Percentiles rank a stretch among this genome's conserved stretches.
phyloP scores from a whole-genome alignment of 2,797 vertebrate genomes.

The Cossypha caffra region DNA sequence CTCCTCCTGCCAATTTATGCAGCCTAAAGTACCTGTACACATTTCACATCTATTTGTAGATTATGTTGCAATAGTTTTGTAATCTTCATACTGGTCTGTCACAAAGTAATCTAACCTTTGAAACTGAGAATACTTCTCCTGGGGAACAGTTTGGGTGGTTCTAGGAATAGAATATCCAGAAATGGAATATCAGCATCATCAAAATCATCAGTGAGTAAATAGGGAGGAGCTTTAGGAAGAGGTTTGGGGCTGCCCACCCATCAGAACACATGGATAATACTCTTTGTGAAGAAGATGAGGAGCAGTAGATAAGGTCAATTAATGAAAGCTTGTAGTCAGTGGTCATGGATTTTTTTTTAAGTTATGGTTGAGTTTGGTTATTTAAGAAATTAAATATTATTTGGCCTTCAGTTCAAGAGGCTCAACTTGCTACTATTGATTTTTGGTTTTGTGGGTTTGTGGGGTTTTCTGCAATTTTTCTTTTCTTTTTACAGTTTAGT shows the following conservation, averaged over 20 bases:
- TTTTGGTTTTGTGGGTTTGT: neutral
- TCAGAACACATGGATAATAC: neutral
- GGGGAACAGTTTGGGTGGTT: neutral
- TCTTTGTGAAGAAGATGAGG: neutral
- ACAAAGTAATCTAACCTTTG: neutral
- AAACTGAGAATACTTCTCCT: neutral
- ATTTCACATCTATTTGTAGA: neutral
- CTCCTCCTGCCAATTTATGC: neutral
- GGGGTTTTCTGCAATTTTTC: neutral
- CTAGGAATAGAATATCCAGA: neutral
- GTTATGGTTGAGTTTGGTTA: neutral
- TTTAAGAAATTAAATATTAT: neutral
- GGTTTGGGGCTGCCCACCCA: neutral
- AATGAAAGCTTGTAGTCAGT: neutral
- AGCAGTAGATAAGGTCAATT: neutral
- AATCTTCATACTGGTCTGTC: neutral
- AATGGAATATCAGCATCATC: neutral
- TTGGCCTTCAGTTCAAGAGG: neutral
- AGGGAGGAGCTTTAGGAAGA: neutral
- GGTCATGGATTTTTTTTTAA: neutral
- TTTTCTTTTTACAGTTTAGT: neutral
- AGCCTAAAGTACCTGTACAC: neutral
- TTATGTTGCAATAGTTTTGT: neutral
- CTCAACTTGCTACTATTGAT: neutral
- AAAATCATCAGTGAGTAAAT: neutral